A percentile compares a stretch with the other conserved stretches of the same genome.
Evolutionary conservation across 2,797 vertebrate species (phyloP).

Genomic region (Sparus aurata): DNA sequence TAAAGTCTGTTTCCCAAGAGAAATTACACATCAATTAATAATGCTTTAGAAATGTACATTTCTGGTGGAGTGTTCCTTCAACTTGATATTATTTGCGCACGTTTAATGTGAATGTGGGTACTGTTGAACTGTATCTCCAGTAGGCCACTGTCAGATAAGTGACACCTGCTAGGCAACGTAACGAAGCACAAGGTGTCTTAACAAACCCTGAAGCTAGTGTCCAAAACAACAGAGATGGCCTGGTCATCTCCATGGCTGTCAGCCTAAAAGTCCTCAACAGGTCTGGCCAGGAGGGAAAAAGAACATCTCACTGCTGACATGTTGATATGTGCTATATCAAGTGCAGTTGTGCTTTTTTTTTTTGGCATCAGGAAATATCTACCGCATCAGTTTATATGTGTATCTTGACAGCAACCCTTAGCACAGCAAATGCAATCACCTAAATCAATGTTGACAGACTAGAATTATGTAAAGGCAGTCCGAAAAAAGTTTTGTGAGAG

Average conservation of each 20-base stretch:
- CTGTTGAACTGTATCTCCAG: not conserved
- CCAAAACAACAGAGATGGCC: too few relatives aligned
- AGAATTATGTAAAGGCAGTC: not conserved
- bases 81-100: not conserved
- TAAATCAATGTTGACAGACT: not conserved
- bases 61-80: too few relatives aligned
- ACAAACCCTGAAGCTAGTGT: too few relatives aligned
- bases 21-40: too few relatives aligned
- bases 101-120: not conserved
- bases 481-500: not conserved
- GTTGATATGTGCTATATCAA: not conserved
- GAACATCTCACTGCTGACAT: too few relatives aligned
- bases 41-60: too few relatives aligned
- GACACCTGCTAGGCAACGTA: too few relatives aligned
- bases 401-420: not conserved
- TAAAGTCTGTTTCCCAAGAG: too few relatives aligned
- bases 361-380: not conserved
- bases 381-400: not conserved
- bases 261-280: too few relatives aligned
- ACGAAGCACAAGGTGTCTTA: too few relatives aligned
- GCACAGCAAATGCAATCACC: not conserved
- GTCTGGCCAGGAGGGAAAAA: too few relatives aligned
- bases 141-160: slow-evolving; percentile 7
- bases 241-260: too few relatives aligned
- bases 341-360: not conserved